Conservation (phyloP, 2,888 invertebrate species). For the Calliphora vomitoria region DNA sequence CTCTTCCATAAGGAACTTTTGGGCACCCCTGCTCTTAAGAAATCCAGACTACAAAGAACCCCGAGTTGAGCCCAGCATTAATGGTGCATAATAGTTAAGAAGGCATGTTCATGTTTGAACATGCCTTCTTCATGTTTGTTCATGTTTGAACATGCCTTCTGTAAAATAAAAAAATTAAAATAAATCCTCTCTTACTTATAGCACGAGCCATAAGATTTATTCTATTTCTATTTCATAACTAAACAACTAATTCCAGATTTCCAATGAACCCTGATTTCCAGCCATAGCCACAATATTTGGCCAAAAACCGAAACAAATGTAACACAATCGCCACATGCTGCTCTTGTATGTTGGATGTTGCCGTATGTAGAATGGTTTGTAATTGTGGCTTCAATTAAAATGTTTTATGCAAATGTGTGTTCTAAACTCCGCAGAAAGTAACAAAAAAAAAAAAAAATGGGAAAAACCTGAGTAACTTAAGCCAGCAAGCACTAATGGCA, state of each 20-base stretch:
- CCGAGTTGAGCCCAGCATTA: too few species aligned
- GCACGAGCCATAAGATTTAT: too few species aligned
- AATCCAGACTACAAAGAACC: too few species aligned
- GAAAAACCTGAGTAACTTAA: background rate
- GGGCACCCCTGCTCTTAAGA: too few species aligned
- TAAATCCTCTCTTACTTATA: too few species aligned
- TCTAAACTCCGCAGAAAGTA: background rate
- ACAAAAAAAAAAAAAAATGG: background rate
- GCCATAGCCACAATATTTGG: background rate
- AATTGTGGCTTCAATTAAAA: constrained; percentile 69
- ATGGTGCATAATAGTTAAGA: too few species aligned
- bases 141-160: too few species aligned
- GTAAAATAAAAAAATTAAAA: too few species aligned
- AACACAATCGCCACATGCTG: constrained; percentile 47
- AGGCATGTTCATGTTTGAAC: too few species aligned
- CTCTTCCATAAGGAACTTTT: too few species aligned
- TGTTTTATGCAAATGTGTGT: constrained; percentile 61
- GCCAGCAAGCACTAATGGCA: constrained; percentile 33
- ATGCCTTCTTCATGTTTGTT: too few species aligned
- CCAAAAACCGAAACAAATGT: constrained; percentile 5
- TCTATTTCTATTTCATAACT: too few species aligned
- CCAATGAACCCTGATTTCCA: background rate
- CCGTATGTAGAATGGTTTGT: constrained; percentile 29
- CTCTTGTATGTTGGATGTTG: constrained; percentile 1
- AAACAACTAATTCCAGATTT: background rate